Percentiles rank a stretch among this genome's conserved stretches.
These are phyloP conservation scores for Drosophila anomalipes DNA, from an alignment of 2,888 invertebrate genomes.

Conservation along the genomic window DNA sequence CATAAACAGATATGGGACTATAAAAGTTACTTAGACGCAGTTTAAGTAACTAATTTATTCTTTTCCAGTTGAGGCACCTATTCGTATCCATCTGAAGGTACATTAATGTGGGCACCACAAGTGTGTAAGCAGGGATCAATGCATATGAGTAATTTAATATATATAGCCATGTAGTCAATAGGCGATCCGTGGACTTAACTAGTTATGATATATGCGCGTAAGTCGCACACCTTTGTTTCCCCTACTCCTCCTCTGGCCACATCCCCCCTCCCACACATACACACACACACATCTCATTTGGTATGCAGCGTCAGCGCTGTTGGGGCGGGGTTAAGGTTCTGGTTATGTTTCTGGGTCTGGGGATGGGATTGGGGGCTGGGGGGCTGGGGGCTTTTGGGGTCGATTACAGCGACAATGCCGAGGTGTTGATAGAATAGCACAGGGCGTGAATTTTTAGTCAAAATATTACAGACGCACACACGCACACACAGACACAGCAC, in stretches of 20 bases:
- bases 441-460: slow-evolving; percentile 72
- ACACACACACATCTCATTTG: slow-evolving; percentile 66
- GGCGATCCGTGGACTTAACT: slow-evolving; percentile 25
- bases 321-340: slow-evolving; percentile 18
- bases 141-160: slow-evolving; percentile 1
- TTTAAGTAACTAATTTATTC: background rate
- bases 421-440: slow-evolving; percentile 79
- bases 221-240: slow-evolving; percentile 14
- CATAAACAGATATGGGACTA: background rate
- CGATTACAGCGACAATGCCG: slow-evolving; percentile 61
- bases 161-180: slow-evolving; percentile 26
- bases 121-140: slow-evolving; percentile 9
- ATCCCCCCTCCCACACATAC: background rate
- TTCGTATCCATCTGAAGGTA: background rate
- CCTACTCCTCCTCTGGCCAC: background rate
- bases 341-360: slow-evolving; percentile 12
- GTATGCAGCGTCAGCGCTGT: slow-evolving; percentile 68
- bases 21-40: background rate
- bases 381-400: slow-evolving; percentile 20
- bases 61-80: background rate
- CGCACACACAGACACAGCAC: background rate
- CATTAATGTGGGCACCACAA: slow-evolving; percentile 7
- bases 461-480: slow-evolving; percentile 50
- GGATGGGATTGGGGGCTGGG: background rate
- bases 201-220: slow-evolving; percentile 40